phyloP scores from a whole-genome alignment of 2,113 vertebrate genomes.

The Oreotrochilus melanogaster region DNA sequence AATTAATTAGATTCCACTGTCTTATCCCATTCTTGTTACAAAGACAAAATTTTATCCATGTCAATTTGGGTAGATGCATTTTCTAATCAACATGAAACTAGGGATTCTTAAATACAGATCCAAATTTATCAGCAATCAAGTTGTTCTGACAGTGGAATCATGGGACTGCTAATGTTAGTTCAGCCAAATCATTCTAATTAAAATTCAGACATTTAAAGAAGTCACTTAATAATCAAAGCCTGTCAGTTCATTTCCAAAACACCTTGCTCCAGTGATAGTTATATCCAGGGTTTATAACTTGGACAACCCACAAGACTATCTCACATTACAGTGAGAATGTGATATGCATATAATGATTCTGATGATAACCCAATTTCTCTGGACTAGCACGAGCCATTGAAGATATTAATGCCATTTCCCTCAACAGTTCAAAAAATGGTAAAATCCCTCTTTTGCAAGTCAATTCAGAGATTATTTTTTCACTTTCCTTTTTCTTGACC shows the following conservation, averaged over 20 bases:
- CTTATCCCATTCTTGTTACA: not conserved
- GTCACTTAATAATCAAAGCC: constrained; percentile 10
- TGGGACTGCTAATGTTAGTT: constrained; percentile 32
- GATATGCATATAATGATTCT: not conserved
- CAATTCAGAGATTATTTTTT: not conserved
- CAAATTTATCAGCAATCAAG: constrained; percentile 33
- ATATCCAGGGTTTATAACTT: not conserved
- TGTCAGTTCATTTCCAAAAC: constrained; percentile 12
- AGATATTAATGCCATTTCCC: not conserved
- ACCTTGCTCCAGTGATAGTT: not conserved
- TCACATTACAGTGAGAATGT: not conserved
- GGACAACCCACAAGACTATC: not conserved
- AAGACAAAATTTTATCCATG: not conserved
- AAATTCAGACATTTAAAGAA: constrained; percentile 43
- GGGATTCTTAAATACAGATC: not conserved
- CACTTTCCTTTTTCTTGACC: not conserved
- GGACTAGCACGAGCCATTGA: not conserved
- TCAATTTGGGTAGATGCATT: not conserved
- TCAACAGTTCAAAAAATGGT: not conserved
- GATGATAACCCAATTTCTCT: not conserved
- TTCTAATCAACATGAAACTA: not conserved
- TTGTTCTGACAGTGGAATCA: constrained; percentile 6
- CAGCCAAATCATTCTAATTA: constrained; percentile 23
- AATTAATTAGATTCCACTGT: not conserved
- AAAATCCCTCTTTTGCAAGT: not conserved